phyloP scores from a whole-genome alignment of 2,888 invertebrate genomes.

The Lydus trimaculatus region DNA sequence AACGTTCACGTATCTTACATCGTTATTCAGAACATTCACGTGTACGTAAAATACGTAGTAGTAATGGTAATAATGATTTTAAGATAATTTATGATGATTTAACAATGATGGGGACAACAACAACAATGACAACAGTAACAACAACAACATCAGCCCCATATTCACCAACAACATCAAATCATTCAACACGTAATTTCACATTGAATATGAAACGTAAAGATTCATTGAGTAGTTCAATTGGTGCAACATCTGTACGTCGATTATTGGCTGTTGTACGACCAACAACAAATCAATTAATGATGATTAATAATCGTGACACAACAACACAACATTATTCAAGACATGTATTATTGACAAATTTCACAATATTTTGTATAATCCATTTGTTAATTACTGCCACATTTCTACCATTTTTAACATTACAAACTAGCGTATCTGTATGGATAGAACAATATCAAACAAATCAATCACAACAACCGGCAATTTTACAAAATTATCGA shows the following conservation, averaged over 20 bases:
- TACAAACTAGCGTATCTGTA: slow-evolving; percentile 64
- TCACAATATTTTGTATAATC: slow-evolving; percentile 66
- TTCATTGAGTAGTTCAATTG: slow-evolving; percentile 76
- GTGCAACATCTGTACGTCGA: slow-evolving; percentile 78
- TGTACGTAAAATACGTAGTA: slow-evolving; percentile 52
- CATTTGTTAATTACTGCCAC: slow-evolving; percentile 72
- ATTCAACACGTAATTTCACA: slow-evolving; percentile 62
- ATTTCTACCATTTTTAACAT: slow-evolving; percentile 67
- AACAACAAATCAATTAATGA: slow-evolving; percentile 5
- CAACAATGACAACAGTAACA: slow-evolving; percentile 62
- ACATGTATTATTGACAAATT: slow-evolving; percentile 62
- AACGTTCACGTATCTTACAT: slow-evolving; percentile 52
- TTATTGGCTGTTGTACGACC: slow-evolving; percentile 68
- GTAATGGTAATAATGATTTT: slow-evolving; percentile 51
- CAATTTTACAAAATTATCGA: background rate
- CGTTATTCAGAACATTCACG: slow-evolving; percentile 51
- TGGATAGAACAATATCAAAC: slow-evolving; percentile 52
- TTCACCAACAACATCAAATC: slow-evolving; percentile 66
- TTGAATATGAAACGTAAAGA: slow-evolving; percentile 66
- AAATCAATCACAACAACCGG: slow-evolving; percentile 28
- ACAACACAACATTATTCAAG: slow-evolving; percentile 57
- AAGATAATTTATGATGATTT: slow-evolving; percentile 53
- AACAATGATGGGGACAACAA: background rate
- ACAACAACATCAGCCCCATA: slow-evolving; percentile 66
- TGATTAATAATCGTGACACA: slow-evolving; percentile 29